phyloP scores from a whole-genome alignment of 2,888 invertebrate genomes.

The Flexamia atlantica region DNA sequence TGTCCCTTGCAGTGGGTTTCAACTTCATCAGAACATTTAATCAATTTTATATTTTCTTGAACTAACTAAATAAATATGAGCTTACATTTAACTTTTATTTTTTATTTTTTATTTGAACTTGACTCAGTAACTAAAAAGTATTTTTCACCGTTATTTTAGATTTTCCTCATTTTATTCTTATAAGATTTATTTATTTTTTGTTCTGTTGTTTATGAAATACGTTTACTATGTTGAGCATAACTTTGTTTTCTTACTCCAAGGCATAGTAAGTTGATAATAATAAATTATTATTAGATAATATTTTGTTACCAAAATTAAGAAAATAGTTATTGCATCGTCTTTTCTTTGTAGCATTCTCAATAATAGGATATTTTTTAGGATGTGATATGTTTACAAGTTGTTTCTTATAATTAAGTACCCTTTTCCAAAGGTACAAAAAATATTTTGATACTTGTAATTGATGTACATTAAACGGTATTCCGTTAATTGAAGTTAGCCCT shows the following conservation, averaged over 20 bases:
- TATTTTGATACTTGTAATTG: conserved; percentile 22
- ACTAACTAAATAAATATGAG: too few relatives aligned
- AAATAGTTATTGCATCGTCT: neutral
- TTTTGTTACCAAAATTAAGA: conserved; percentile 31
- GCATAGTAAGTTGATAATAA: neutral
- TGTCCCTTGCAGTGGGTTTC: too few relatives aligned
- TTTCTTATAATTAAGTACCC: neutral
- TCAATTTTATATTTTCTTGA: too few relatives aligned
- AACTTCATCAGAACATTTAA: too few relatives aligned
- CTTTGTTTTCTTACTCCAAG: neutral
- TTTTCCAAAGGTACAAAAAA: neutral
- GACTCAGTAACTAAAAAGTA: too few relatives aligned
- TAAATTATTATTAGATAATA: neutral
- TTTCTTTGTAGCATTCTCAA: neutral
- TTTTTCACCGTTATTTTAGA: too few relatives aligned
- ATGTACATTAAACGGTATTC: conserved; percentile 7
- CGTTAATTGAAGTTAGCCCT: neutral
- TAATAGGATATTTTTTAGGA: neutral
- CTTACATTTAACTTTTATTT: too few relatives aligned
- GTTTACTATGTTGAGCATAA: neutral
- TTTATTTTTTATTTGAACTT: too few relatives aligned
- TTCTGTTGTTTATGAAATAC: neutral
- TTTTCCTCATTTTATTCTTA: conserved; percentile 18
- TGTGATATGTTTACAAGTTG: neutral
- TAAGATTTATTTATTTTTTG: neutral